These are phyloP conservation scores for Diplodus sargus DNA, from an alignment of 2,797 vertebrate genomes.

Conservation along the genomic window DNA sequence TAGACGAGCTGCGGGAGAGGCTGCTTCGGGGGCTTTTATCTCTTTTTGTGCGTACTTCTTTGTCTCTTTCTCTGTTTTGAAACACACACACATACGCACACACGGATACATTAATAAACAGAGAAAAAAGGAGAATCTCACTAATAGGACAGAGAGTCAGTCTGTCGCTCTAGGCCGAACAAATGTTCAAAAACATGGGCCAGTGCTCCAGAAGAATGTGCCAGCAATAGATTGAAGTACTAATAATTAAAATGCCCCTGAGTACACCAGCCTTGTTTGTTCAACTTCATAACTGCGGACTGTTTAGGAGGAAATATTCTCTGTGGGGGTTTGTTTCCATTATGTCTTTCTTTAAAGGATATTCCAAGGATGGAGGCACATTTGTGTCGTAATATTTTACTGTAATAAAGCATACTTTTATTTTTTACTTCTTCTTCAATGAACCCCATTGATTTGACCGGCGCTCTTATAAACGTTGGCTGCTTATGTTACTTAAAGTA, in stretches of 20 bases:
- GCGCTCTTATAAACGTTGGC: neutral
- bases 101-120: constrained; percentile 34
- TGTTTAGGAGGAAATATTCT: constrained; percentile 13
- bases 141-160: constrained; percentile 15
- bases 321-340: constrained; percentile 14
- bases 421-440: neutral
- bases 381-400: neutral
- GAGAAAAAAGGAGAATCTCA: constrained; percentile 20
- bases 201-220: constrained; percentile 65
- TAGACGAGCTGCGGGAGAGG: constrained; percentile 29
- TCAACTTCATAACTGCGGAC: constrained; percentile 4
- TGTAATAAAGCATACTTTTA: neutral
- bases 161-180: constrained; percentile 57
- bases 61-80: constrained; percentile 16
- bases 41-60: constrained; percentile 30
- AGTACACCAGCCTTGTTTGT: constrained; percentile 16
- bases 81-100: constrained; percentile 12
- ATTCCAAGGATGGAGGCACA: neutral
- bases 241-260: constrained; percentile 22
- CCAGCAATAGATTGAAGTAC: constrained; percentile 13
- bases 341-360: neutral
- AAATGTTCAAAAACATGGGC: constrained; percentile 45
- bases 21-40: constrained; percentile 60
- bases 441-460: neutral
- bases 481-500: no score